These are phyloP conservation scores for Lontra canadensis DNA, from an alignment of 2,113 vertebrate species.

Conservation along the genomic window DNA sequence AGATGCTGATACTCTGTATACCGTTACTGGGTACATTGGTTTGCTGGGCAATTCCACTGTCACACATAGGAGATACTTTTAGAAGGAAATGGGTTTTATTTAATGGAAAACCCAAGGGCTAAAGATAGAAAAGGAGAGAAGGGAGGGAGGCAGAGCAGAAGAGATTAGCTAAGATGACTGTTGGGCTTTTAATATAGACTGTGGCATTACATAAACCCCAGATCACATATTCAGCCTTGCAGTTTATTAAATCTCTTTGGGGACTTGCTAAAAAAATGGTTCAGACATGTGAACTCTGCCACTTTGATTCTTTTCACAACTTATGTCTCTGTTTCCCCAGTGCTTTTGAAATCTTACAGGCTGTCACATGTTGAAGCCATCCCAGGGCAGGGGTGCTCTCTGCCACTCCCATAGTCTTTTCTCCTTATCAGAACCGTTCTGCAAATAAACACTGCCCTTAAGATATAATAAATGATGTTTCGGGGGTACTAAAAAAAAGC, in stretches of 20 bases:
- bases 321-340: background rate
- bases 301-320: background rate
- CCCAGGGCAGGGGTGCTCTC: background rate
- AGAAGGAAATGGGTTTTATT: slow-evolving; percentile 45
- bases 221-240: background rate
- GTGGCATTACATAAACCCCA: slow-evolving; percentile 36
- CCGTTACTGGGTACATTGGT: background rate
- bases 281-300: background rate
- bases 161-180: slow-evolving; percentile 21
- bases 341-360: background rate
- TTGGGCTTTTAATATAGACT: background rate
- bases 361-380: background rate
- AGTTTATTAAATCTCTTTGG: slow-evolving; percentile 21
- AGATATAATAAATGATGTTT: background rate
- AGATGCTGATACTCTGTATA: background rate
- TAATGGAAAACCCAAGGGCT: slow-evolving; percentile 29
- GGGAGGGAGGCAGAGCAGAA: background rate
- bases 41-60: background rate
- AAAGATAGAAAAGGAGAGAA: slow-evolving; percentile 52
- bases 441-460: background rate
- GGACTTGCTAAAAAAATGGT: slow-evolving; percentile 30
- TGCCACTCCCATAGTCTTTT: background rate
- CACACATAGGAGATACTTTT: background rate
- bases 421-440: background rate
- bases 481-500: background rate